Evolutionary conservation across 2,113 vertebrate species (phyloP), one percentile per base, ranked within the genome.

Genomic region (Dasypus novemcinctus): DNA sequence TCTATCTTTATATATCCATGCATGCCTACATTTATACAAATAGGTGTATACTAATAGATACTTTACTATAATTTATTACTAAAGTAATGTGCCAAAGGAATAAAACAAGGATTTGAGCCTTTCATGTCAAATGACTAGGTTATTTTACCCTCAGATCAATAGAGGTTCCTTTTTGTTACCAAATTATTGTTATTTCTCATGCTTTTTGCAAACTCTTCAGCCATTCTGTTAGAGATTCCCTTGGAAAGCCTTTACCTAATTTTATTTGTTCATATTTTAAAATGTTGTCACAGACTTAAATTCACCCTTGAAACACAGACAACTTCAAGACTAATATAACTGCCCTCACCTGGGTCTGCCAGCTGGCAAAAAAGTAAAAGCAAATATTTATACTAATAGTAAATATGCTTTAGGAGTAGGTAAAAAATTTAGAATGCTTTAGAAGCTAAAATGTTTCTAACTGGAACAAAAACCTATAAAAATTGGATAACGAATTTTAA

Each of bases 221-320:
- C 31, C 27, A 52, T 61, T 75, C 25, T 82, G 46, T 83, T 36
- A 87, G 46, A 33, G 5, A 46, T 49, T 72, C 20, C 49, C 20
- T 63, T n/a, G 2, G 41, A 54, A 5, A 79, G 9, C 12, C 41
- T 90, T 52, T 14, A 71, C 20, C 11, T 69, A 84, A 69, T 84
- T 92, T 61, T 89, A 72, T 89, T 49, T 80, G 59, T 63, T 97
- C 43, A 80, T 49, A 84, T 49, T 90, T 79, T 63, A 94, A 92
- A 80, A 95, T 41, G 9, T 31, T 76, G 57, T 31, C 54, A n/a
- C 12, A 33, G 18, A 79, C 41, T 75, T 69, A 54, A 75, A 63
- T 41, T 95, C n/a, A 93, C 36, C 43, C 46, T 59, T 95, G 64
- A 87, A 63, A 80, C 20, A 33, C 2, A 71, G 61, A 74, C 46